phyloP scores from a whole-genome alignment of 2,888 invertebrate genomes.

The Pheosia gnoma region DNA sequence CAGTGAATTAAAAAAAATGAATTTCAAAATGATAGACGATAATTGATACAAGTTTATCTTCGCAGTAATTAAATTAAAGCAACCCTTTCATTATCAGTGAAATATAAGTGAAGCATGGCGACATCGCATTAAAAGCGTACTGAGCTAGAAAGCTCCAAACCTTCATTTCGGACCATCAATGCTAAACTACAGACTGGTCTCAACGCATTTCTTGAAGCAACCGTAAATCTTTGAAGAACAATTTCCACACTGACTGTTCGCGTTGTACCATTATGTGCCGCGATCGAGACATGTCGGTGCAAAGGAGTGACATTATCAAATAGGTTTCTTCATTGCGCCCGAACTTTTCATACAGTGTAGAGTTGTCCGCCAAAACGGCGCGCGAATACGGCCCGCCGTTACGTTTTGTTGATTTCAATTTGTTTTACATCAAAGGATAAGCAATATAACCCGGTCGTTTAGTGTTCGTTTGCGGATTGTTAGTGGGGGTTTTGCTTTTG shows the following conservation, averaged over 20 bases:
- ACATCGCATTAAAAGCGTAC: slow-evolving; percentile 47
- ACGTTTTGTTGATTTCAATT: slow-evolving; percentile 80
- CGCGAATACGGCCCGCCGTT: slow-evolving; percentile 66
- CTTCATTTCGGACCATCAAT: slow-evolving; percentile 81
- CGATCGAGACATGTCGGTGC: slow-evolving; percentile 88
- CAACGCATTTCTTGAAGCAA: slow-evolving; percentile 96
- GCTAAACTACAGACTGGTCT: slow-evolving; percentile 96
- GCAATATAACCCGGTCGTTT: slow-evolving; percentile 71
- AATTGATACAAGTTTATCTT: slow-evolving; percentile 54
- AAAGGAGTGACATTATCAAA: slow-evolving; percentile 75
- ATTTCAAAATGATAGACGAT: slow-evolving; percentile 68
- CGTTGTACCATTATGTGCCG: slow-evolving; percentile 86
- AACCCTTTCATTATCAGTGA: slow-evolving; percentile 19
- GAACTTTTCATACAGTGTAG: slow-evolving; percentile 58
- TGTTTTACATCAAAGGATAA: slow-evolving; percentile 82
- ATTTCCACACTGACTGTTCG: slow-evolving; percentile 57
- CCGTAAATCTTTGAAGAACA: slow-evolving; percentile 86
- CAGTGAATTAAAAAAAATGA: slow-evolving; percentile 28
- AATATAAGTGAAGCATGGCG: slow-evolving; percentile 30
- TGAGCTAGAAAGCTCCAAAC: slow-evolving; percentile 66
- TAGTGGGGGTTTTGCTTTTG: slow-evolving; percentile 61
- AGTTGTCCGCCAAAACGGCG: slow-evolving; percentile 77
- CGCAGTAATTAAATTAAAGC: slow-evolving; percentile 19
- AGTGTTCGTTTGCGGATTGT: slow-evolving; percentile 63
- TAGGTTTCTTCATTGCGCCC: slow-evolving; percentile 50